Evolutionary conservation across 1,140 invertebrate genomes (phyloP), one percentile per base, ranked within the genome.

Genomic region (Drosophila albomicans): DNA sequence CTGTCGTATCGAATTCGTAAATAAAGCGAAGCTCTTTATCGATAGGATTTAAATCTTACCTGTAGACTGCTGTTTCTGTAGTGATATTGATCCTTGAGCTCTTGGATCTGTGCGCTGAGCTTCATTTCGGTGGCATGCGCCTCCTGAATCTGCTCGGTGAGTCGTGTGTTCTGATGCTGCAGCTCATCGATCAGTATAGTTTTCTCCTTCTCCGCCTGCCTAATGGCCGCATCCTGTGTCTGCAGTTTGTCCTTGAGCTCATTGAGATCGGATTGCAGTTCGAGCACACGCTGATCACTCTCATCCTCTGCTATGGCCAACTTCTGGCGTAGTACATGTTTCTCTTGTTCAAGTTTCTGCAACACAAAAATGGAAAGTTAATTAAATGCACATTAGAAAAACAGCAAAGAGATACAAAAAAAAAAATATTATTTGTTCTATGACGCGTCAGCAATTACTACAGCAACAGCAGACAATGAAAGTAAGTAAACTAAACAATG

Each of bases 311-410:
- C 95, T 10, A 96, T 95, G 61, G 97, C 96, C 78, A 99, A 93
- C 87, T 97, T 96, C 38, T 98, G 94, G 49, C 96, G 94, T 7
- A 99, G 93, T 8, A 96, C 94, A 93, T 99, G 97, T 79, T 98
- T 96, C 93, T 99, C 98, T 93, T 99, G 98, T 93, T 99, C 97
- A 92, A 99, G 94, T 91, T 96, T 95, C 98, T 99, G 94, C 13
- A 94, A 93, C 62, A 65, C 15, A 51, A 71, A 5, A 81, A 79
- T 78, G 69, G 74, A 86, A 90, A 89, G 85, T 72, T 81, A 80
- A 84, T 88, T 89, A 77, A 64, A 61, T 52, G 52, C 58, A 41
- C 32, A 51, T 54, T 41, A 30, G 5, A 43, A n/a, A 43, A 7
- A 43, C 35, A 32, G 8, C 16, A 56, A 45, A 28, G 1, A n/a